A percentile compares a stretch with the other conserved stretches of the same genome.
phyloP scores from a whole-genome alignment of 2,797 vertebrate species.

The Peromyscus eremicus region DNA sequence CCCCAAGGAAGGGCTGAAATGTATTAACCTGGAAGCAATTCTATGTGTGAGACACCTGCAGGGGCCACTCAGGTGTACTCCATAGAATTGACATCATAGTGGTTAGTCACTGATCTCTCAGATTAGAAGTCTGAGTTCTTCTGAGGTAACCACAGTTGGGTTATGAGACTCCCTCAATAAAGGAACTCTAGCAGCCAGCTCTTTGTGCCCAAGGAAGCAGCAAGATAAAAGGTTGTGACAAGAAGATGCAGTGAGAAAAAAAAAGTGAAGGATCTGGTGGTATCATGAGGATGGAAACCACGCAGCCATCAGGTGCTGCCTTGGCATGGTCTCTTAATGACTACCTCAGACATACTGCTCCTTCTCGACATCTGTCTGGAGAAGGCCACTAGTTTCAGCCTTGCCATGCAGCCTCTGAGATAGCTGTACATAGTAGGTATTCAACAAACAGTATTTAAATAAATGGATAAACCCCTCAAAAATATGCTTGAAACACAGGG shows the following conservation, averaged over 20 bases:
- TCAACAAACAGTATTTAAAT: slow-evolving; percentile 13
- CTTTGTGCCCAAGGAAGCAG: background rate
- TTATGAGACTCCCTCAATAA: background rate
- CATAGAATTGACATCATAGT: background rate
- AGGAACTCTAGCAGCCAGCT: background rate
- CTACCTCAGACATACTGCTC: background rate
- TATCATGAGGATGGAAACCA: background rate
- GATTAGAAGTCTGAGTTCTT: background rate
- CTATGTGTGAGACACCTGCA: background rate
- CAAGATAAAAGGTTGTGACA: background rate
- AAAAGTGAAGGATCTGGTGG: slow-evolving; percentile 4
- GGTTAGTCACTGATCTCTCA: background rate
- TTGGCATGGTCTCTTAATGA: background rate
- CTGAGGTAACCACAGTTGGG: background rate
- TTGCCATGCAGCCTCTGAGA: background rate
- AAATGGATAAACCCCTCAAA: background rate
- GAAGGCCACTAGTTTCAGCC: background rate
- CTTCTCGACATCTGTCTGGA: background rate
- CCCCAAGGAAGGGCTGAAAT: background rate
- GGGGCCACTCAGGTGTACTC: background rate
- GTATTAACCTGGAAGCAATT: slow-evolving; percentile 29
- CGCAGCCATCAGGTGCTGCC: background rate
- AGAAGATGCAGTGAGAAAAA: background rate
- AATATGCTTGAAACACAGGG: background rate
- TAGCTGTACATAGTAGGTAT: background rate